Base-by-base conservation (phyloP, 2,113 vertebrate genomes). In the Bettongia penicillata region DNA sequence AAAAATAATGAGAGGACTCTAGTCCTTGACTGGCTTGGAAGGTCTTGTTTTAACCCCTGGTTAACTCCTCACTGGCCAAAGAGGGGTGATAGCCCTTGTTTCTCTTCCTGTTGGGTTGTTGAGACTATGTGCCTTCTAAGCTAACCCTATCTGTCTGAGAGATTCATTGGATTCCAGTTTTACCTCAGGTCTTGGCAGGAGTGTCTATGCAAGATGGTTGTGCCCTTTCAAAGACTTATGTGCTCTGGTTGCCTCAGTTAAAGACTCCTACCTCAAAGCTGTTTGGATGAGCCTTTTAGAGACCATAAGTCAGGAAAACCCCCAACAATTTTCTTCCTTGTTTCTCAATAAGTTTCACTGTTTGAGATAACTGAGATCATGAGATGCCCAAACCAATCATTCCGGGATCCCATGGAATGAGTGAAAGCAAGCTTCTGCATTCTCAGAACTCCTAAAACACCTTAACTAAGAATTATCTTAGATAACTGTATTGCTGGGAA, bases 111-210 rank as follows among this genome's bases (percentile, higher is more conserved):
- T 92, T 94, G 93, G 55, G 90, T 24, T 96, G 68, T 53, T 91
- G 92, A 97, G 19, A 91, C 50, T 47, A 90, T 90, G 25, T 49
- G 48, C 48, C 25, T 96, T 96, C 50, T 90, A 94, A 92, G 10
- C 94, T 97, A 49, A 49, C 77, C 25, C 4, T 55, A 77, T 6
- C 16, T 92, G 92, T 97, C 24, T 94, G 94, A 43, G 51, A 97
- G 51, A 96, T 16, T 12, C 55, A 95, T 94, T 94, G 91, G 93
- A 91, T 94, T 96, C 37, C 93, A 95, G 31, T 96, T 96, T 95
- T 51, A 10, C 43, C 22, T 23, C 51, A 96, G 77, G 93, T 96
- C 53, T 95, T 24, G 89, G 91, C 92, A 96, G 94, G 91, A 94
- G 11, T 52, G 51, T 97, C 95, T 94, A 22, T 84, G 96, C 19